phyloP scores from a whole-genome alignment of 2,113 vertebrate genomes.

The Scalopus aquaticus region DNA sequence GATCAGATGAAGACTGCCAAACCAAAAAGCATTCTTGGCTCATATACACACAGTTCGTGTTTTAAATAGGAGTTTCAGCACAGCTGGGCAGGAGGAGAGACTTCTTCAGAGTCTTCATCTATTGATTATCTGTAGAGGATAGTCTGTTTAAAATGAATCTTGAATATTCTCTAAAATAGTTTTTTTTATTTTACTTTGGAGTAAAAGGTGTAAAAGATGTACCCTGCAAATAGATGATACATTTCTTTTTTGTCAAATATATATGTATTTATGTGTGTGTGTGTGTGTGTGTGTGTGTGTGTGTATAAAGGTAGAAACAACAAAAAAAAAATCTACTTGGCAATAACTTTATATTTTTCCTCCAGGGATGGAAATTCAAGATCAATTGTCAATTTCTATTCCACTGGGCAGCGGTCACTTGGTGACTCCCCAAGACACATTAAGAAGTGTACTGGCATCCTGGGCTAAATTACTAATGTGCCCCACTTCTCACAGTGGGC shows the following conservation, averaged over 20 bases:
- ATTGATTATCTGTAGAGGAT: constrained; percentile 63
- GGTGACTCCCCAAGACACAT: background rate
- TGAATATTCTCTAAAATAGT: constrained; percentile 52
- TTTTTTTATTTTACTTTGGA: constrained; percentile 45
- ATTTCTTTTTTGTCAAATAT: background rate
- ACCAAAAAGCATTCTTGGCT: constrained; percentile 74
- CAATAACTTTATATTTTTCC: background rate
- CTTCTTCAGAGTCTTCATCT: constrained; percentile 40
- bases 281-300: too few species aligned
- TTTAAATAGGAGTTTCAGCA: constrained; percentile 54
- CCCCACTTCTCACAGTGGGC: background rate
- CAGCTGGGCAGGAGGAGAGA: constrained; percentile 14
- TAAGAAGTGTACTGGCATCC: background rate
- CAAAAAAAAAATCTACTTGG: background rate
- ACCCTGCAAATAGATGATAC: background rate
- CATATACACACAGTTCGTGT: constrained; percentile 1
- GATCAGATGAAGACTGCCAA: constrained; percentile 74
- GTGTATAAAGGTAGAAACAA: too few species aligned
- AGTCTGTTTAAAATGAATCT: constrained; percentile 59
- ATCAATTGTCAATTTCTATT: background rate
- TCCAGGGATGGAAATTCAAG: background rate
- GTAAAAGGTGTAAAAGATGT: background rate
- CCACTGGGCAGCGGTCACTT: background rate
- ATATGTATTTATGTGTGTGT: too few species aligned
- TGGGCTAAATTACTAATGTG: background rate